Conservation (phyloP, 2,113 vertebrate genomes). For the Capra hircus region DNA sequence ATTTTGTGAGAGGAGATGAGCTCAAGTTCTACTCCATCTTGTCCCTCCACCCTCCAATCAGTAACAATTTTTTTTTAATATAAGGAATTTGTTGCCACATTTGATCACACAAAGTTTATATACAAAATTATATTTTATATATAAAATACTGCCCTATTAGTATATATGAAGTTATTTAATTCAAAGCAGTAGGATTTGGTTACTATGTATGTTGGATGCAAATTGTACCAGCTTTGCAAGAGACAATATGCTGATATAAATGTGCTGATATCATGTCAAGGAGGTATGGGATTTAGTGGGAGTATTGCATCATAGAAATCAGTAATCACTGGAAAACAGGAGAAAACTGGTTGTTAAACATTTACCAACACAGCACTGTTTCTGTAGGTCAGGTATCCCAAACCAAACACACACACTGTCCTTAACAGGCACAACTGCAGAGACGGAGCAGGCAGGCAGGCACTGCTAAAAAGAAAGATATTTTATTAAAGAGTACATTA, state of each 20-base stretch:
- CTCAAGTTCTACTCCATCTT: background rate
- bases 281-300: background rate
- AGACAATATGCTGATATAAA: background rate
- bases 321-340: background rate
- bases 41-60: background rate
- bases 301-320: background rate
- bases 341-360: background rate
- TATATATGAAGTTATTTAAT: background rate
- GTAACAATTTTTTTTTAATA: background rate
- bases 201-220: background rate
- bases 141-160: background rate
- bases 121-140: background rate
- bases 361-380: background rate
- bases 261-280: background rate
- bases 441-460: background rate
- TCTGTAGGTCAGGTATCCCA: background rate
- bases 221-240: background rate
- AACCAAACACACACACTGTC: background rate
- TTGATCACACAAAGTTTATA: background rate
- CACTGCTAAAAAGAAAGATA: background rate
- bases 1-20: background rate
- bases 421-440: background rate
- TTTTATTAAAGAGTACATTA: conserved; percentile 29
- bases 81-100: background rate
- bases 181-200: background rate